Percentiles rank a stretch among this genome's conserved stretches.
phyloP scores from a whole-genome alignment of 1,140 invertebrate genomes.

The Cydia splendana region DNA sequence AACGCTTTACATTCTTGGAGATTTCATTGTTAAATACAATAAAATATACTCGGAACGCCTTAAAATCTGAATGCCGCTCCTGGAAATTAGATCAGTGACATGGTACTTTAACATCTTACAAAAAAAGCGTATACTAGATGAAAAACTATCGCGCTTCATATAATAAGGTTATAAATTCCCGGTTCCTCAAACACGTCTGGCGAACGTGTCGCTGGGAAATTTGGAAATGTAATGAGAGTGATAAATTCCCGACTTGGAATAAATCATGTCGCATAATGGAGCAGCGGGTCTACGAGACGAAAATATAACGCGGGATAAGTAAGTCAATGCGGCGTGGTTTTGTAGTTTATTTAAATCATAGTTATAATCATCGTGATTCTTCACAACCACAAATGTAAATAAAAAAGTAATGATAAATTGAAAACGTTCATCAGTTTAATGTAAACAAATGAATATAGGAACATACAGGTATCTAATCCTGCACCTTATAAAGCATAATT shows the following conservation, averaged over 20 bases:
- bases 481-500: no score
- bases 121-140: not conserved
- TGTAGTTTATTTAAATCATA: not conserved
- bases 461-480: no score
- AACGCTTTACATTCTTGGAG: no score
- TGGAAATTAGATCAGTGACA: no score
- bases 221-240: constrained; percentile 28
- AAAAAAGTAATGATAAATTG: no score
- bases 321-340: not conserved
- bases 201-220: constrained; percentile 22
- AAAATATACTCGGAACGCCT: no score
- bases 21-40: no score
- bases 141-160: not conserved
- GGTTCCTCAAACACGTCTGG: constrained; percentile 5
- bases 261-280: constrained; percentile 27
- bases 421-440: no score
- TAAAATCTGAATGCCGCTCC: no score
- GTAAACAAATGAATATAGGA: no score
- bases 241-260: constrained; percentile 29
- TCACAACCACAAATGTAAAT: no score
- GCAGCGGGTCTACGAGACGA: not conserved
- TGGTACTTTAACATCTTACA: not conserved
- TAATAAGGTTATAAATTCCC: constrained; percentile 13
- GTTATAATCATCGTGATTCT: no score
- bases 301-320: constrained; percentile 3